A percentile compares a stretch with the other conserved stretches of the same genome.
phyloP scores from a whole-genome alignment of 2,888 invertebrate genomes.

The Lagria hirta region DNA sequence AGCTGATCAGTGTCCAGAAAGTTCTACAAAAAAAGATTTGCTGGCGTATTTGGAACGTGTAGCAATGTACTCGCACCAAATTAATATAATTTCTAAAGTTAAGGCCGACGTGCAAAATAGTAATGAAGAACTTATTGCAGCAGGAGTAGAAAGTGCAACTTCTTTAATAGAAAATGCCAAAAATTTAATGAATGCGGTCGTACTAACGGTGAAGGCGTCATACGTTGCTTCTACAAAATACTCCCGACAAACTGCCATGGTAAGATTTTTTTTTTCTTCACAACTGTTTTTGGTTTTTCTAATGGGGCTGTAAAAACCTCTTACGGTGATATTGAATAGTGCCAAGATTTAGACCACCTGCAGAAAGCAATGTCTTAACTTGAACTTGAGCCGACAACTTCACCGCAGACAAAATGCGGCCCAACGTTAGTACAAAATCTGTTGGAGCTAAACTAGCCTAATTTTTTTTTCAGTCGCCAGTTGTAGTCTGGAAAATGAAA shows the following conservation, averaged over 20 bases:
- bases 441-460: no score
- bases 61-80: constrained; percentile 92
- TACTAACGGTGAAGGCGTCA: constrained; percentile 90
- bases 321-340: no score
- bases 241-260: constrained; percentile 70
- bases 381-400: no score
- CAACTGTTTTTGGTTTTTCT: no score
- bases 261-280: constrained; percentile 4
- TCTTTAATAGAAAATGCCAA: constrained; percentile 83
- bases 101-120: constrained; percentile 10
- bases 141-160: constrained; percentile 9
- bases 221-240: constrained; percentile 98
- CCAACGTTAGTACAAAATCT: no score
- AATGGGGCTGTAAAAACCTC: no score
- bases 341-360: no score
- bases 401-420: no score
- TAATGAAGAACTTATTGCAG: constrained; percentile 8
- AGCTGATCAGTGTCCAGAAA: constrained; percentile 89
- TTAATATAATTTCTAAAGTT: constrained; percentile 11
- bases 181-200: constrained; percentile 97
- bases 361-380: no score
- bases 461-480: constrained; percentile 67
- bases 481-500: constrained; percentile 98
- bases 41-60: constrained; percentile 93
- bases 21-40: constrained; percentile 92